Evolutionary conservation across 2,113 vertebrate species (phyloP).

Genomic region (Propithecus coquereli): DNA sequence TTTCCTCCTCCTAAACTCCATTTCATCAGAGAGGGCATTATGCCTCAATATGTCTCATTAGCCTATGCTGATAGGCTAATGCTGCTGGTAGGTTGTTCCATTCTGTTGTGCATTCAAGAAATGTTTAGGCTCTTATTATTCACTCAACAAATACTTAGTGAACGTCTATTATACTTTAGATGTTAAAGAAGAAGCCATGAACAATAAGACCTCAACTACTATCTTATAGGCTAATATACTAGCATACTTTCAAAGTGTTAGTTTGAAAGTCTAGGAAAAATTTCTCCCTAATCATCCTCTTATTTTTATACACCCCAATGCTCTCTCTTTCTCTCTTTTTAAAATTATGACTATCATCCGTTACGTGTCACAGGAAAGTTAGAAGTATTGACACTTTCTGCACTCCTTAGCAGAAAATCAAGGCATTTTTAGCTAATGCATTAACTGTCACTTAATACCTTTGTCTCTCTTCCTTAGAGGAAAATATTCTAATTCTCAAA

Average conservation of each 20-base stretch:
- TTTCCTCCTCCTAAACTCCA: background rate
- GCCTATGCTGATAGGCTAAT: background rate
- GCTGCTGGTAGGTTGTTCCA: background rate
- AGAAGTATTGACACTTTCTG: background rate
- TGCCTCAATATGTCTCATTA: background rate
- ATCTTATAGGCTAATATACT: background rate
- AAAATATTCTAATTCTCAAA: background rate
- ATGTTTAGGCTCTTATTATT: background rate
- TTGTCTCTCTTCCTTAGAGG: background rate
- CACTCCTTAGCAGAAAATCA: background rate
- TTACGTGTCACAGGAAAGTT: background rate
- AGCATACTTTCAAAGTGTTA: background rate
- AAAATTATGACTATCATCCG: background rate
- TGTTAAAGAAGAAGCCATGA: background rate
- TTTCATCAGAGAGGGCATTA: background rate
- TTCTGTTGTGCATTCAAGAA: background rate
- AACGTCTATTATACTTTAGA: background rate
- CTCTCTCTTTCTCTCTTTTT: background rate
- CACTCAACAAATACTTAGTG: background rate
- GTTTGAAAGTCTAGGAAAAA: background rate
- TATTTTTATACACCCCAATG: background rate
- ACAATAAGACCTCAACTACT: background rate
- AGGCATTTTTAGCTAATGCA: background rate
- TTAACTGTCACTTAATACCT: background rate
- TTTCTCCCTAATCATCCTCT: background rate